Evolutionary conservation across 2,113 vertebrate species (phyloP).

Genomic region (Psephotus haematonotus): DNA sequence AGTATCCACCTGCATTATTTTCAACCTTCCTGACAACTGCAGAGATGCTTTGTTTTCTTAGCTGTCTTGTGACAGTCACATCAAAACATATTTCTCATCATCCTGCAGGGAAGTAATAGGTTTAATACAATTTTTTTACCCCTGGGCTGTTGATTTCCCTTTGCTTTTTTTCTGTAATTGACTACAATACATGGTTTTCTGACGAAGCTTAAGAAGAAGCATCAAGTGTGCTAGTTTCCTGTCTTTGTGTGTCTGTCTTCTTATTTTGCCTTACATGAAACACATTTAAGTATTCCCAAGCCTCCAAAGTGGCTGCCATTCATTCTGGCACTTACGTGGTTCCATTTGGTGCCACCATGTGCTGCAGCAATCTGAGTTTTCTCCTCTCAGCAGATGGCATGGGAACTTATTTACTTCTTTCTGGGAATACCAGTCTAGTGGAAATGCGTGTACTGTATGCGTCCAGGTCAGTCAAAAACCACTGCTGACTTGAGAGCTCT

Average conservation of each 20-base stretch:
- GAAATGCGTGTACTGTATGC: neutral
- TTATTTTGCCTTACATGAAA: neutral
- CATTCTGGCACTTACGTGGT: neutral
- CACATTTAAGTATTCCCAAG: neutral
- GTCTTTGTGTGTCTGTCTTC: neutral
- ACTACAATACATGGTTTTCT: neutral
- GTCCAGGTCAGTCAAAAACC: neutral
- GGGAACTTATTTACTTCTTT: neutral
- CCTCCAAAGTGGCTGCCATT: neutral
- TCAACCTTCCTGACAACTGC: neutral
- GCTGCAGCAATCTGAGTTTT: neutral
- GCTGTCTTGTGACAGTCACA: neutral
- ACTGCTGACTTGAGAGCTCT: neutral
- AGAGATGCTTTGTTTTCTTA: neutral
- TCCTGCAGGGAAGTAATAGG: neutral
- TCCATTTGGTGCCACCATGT: neutral
- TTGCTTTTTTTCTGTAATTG: slow-evolving; percentile 22
- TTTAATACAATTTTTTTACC: slow-evolving; percentile 19
- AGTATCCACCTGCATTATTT: neutral
- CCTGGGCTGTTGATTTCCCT: neutral
- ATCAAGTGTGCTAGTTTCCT: neutral
- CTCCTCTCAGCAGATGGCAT: neutral
- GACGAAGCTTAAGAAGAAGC: neutral
- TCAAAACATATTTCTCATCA: neutral
- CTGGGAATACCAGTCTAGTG: neutral